These are phyloP conservation scores for Ypsolopha sequella DNA, from an alignment of 2,888 invertebrate species.

Conservation along the genomic window DNA sequence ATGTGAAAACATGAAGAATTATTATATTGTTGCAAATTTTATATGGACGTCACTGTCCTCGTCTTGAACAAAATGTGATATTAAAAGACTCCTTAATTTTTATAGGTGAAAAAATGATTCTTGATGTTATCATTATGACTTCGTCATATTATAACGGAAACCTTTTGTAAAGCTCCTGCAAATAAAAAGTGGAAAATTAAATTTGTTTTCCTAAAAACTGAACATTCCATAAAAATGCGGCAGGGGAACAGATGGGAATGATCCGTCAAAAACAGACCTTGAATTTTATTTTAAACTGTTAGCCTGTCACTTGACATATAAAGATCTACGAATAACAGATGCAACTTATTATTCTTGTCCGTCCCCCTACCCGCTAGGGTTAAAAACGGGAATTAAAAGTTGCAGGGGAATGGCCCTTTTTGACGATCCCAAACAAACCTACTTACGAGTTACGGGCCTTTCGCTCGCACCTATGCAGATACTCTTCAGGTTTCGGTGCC, in stretches of 20 bases:
- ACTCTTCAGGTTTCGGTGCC: conserved; percentile 42
- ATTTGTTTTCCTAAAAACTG: no score
- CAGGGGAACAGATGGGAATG: no score
- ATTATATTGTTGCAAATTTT: conserved; percentile 60
- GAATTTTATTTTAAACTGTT: no score
- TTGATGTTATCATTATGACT: conserved; percentile 66
- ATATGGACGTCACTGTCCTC: conserved; percentile 66
- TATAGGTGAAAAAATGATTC: conserved; percentile 57
- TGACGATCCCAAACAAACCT: no score
- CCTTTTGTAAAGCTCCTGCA: conserved; percentile 66
- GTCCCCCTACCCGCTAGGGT: no score
- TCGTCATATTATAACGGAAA: conserved; percentile 61
- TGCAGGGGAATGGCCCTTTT: no score
- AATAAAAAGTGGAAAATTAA: conserved; percentile 37
- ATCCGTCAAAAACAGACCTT: no score
- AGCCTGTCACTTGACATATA: no score
- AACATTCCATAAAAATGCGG: no score
- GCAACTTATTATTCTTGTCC: no score
- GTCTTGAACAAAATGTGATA: conserved; percentile 67
- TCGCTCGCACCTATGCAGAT: conserved; percentile 36
- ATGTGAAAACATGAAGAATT: conserved; percentile 68
- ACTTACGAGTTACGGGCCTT: conserved; percentile 46
- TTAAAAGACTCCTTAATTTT: conserved; percentile 62
- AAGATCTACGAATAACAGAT: no score
- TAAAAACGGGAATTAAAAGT: no score